These are phyloP conservation scores for Gulo gulo DNA, from an alignment of 2,113 vertebrate genomes.

Conservation along the genomic window DNA sequence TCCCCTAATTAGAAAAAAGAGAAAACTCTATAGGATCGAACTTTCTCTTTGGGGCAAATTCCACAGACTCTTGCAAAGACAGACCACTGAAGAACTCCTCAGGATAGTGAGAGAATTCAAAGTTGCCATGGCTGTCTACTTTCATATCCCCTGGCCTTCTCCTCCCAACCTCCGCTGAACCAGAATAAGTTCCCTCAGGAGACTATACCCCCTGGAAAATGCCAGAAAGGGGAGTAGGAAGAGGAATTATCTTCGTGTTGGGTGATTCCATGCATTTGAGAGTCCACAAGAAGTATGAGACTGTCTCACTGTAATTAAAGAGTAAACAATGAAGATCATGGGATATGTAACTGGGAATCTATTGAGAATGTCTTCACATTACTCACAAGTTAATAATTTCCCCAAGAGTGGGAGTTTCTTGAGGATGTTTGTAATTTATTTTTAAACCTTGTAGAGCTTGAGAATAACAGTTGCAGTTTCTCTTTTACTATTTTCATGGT, in stretches of 20 bases:
- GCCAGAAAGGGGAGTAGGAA: neutral
- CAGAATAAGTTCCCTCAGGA: neutral
- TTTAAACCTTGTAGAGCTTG: conserved; percentile 25
- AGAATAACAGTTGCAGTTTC: conserved; percentile 40
- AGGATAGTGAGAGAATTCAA: neutral
- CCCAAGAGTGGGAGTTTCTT: conserved; percentile 48
- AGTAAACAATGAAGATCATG: neutral
- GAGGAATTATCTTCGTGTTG: neutral
- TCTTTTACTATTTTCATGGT: conserved; percentile 54
- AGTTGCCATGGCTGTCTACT: neutral
- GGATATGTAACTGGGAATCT: neutral
- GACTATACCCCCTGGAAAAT: neutral
- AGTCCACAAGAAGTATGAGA: neutral
- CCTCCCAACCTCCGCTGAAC: neutral
- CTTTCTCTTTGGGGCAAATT: neutral
- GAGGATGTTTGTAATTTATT: conserved; percentile 55
- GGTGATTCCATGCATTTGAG: neutral
- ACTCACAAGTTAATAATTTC: conserved; percentile 62
- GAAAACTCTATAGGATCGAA: neutral
- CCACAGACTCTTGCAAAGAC: neutral
- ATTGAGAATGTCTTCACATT: conserved; percentile 6
- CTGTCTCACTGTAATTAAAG: neutral
- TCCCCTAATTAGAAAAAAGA: conserved; percentile 27
- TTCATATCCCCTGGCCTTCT: fast-evolving
- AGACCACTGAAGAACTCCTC: neutral